A percentile compares a stretch with the other conserved stretches of the same genome.
phyloP scores from a whole-genome alignment of 2,797 vertebrate species.

The Scarus forsteni region DNA sequence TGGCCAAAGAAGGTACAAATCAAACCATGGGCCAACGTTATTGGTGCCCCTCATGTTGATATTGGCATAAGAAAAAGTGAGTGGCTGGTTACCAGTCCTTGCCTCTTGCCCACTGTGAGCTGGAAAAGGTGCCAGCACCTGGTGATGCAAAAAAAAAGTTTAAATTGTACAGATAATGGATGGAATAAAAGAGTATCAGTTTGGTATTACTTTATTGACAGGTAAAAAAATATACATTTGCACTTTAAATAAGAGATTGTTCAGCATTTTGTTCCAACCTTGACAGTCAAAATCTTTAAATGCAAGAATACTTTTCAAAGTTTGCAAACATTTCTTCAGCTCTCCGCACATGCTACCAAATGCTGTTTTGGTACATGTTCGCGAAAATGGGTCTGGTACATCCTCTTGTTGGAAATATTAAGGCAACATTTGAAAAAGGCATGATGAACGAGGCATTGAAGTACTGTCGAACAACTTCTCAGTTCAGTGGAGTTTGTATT shows the following conservation, averaged over 20 bases:
- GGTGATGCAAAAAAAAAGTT: too few relatives aligned
- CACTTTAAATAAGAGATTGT: conserved; percentile 8
- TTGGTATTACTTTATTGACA: conserved; percentile 37
- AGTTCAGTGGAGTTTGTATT: conserved; percentile 25
- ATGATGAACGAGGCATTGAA: neutral
- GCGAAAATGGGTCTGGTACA: neutral
- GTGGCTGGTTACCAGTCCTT: too few relatives aligned
- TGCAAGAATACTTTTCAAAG: neutral
- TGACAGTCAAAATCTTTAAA: conserved; percentile 19
- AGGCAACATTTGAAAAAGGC: conserved; percentile 43
- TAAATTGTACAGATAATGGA: too few relatives aligned
- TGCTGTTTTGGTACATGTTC: neutral
- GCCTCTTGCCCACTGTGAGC: too few relatives aligned
- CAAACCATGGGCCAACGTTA: too few relatives aligned
- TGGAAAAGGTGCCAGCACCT: too few relatives aligned
- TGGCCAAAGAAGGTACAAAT: too few relatives aligned
- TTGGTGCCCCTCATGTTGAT: too few relatives aligned
- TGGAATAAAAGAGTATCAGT: too few relatives aligned
- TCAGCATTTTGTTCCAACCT: neutral
- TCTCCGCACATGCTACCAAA: neutral
- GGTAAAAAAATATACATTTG: conserved; percentile 37
- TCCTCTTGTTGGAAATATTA: conserved; percentile 12
- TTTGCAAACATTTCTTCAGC: neutral
- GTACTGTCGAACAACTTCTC: neutral
- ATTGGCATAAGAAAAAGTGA: too few relatives aligned